Percentiles rank a stretch among this genome's conserved stretches.
These are phyloP conservation scores for Nemurella pictetii DNA, from an alignment of 2,888 invertebrate species.

Conservation along the genomic window DNA sequence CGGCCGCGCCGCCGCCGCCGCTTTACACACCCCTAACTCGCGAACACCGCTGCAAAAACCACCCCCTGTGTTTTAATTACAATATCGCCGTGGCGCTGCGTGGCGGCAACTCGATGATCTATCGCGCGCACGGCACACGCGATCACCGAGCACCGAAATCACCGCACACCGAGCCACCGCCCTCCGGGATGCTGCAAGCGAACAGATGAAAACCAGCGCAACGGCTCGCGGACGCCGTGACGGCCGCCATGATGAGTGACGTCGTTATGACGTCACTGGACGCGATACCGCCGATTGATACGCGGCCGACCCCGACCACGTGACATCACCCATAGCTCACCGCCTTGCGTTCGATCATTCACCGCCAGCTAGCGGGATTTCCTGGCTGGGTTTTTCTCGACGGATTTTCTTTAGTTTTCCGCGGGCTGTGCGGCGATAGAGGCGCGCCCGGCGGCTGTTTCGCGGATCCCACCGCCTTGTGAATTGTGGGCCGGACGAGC, in stretches of 20 bases:
- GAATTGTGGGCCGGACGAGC: no score
- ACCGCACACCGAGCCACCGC: no score
- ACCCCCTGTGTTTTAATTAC: not conserved
- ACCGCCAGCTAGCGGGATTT: not conserved
- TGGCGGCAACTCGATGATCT: no score
- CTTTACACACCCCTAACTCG: not conserved
- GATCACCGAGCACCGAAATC: no score
- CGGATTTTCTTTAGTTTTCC: not conserved
- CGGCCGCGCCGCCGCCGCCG: not conserved
- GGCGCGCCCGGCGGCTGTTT: not conserved
- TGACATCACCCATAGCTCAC: not conserved
- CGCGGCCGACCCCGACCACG: not conserved
- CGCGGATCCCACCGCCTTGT: not conserved
- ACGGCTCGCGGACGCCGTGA: no score
- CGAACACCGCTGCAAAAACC: no score
- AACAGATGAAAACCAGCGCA: no score
- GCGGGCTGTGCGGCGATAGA: not conserved
- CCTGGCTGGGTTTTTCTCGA: not conserved
- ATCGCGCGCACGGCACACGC: no score
- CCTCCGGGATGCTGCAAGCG: no score
- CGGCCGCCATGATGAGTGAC: no score
- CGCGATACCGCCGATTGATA: not conserved
- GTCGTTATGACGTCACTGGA: not conserved
- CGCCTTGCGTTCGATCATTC: not conserved
- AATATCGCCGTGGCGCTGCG: not conserved